phyloP scores from a whole-genome alignment of 2,113 vertebrate species.

The Pteronura brasiliensis region DNA sequence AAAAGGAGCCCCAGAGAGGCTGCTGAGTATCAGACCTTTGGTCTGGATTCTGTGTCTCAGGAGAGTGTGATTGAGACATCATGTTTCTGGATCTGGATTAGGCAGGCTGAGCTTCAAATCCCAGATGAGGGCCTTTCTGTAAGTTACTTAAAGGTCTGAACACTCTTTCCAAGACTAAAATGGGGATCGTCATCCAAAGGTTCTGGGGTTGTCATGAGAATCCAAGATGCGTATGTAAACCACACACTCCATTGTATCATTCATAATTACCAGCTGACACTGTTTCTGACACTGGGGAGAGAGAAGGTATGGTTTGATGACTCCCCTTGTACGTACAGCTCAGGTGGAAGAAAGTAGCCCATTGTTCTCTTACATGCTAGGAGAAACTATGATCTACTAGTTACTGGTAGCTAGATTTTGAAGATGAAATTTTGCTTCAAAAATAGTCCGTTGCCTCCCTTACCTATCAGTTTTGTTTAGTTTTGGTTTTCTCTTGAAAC shows the following conservation, averaged over 20 bases:
- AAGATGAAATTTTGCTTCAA: neutral
- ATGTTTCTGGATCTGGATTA: neutral
- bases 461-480: neutral
- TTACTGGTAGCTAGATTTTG: neutral
- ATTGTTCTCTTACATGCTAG: neutral
- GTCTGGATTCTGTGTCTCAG: neutral
- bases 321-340: neutral
- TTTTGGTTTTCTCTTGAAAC: neutral
- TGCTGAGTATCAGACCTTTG: neutral
- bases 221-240: neutral
- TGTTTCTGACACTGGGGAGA: neutral
- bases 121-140: neutral
- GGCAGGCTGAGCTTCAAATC: neutral
- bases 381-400: neutral
- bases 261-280: neutral
- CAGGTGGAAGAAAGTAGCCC: neutral
- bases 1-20: neutral
- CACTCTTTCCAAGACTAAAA: neutral
- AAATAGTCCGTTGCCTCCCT: neutral
- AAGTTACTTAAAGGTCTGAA: neutral
- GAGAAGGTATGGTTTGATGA: neutral
- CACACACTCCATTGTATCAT: accelerated
- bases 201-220: neutral
- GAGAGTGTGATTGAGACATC: neutral
- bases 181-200: neutral